phyloP scores from a whole-genome alignment of 2,888 invertebrate species.

The Penaeus monodon region DNA sequence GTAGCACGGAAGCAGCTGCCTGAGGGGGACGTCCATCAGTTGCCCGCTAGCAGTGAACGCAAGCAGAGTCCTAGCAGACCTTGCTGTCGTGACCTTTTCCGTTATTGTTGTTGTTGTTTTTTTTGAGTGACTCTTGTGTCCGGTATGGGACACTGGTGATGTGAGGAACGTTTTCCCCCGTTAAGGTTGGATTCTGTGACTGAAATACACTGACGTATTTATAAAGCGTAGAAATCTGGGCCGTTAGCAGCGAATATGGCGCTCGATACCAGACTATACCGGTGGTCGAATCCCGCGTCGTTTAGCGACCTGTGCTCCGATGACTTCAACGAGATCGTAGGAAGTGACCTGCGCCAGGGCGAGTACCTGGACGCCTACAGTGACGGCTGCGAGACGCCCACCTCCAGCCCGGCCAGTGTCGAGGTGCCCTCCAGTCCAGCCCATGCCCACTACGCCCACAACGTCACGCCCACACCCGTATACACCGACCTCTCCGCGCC shows the following conservation, averaged over 20 bases:
- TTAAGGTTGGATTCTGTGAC: neutral
- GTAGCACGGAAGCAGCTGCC: conserved; percentile 47
- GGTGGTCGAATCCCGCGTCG: conserved; percentile 43
- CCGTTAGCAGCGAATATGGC: conserved; percentile 25
- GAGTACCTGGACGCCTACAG: conserved; percentile 46
- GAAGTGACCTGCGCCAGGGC: conserved; percentile 36
- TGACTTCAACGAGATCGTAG: conserved; percentile 32
- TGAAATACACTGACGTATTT: neutral
- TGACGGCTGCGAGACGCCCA: conserved; percentile 47
- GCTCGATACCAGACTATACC: conserved; percentile 48
- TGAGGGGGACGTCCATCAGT: conserved; percentile 15
- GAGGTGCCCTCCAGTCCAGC: conserved; percentile 45
- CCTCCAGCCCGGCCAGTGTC: conserved; percentile 38
- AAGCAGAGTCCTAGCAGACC: neutral
- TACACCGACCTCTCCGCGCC: conserved; percentile 47
- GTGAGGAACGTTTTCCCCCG: neutral
- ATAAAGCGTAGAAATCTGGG: neutral
- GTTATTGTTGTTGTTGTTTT: too few relatives aligned
- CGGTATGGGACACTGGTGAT: conserved; percentile 20
- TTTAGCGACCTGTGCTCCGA: conserved; percentile 45
- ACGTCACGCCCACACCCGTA: conserved; percentile 30
- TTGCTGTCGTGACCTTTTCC: neutral
- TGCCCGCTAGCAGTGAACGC: conserved; percentile 26
- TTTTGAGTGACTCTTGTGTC: neutral
- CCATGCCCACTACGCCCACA: neutral